These are phyloP conservation scores for Ginglymostoma cirratum DNA, from an alignment of 2,113 vertebrate species.

Conservation along the genomic window DNA sequence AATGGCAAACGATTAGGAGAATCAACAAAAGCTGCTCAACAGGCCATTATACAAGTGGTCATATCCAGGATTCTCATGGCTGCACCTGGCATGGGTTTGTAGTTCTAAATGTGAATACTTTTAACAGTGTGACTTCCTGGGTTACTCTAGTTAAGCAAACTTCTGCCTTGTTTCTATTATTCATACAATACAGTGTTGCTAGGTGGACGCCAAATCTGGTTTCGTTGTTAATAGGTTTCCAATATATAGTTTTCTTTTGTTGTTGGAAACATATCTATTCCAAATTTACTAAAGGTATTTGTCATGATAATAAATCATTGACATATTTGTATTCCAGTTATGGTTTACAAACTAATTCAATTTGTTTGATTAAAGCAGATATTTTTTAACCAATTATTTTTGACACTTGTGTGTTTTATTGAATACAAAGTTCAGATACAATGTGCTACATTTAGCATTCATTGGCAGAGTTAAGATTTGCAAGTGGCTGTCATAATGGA, in stretches of 20 bases:
- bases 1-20: constrained; percentile 85
- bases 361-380: not conserved
- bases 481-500: not conserved
- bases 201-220: not conserved
- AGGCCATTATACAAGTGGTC: constrained; percentile 90
- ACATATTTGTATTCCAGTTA: not conserved
- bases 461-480: not conserved
- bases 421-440: not conserved
- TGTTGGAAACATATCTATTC: not conserved
- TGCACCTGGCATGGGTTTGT: constrained; percentile 91
- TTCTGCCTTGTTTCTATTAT: not conserved
- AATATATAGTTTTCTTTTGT: not conserved
- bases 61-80: constrained; percentile 96
- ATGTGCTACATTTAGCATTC: not conserved
- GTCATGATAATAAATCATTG: not conserved
- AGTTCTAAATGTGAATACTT: not conserved
- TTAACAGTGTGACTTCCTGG: not conserved
- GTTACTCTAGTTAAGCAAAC: not conserved
- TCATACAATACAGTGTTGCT: not conserved
- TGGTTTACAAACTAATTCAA: not conserved
- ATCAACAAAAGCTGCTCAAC: constrained; percentile 81
- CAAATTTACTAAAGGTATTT: not conserved
- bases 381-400: not conserved
- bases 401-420: not conserved
- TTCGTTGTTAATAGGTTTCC: not conserved